These are phyloP conservation scores for Drosophila kokeensis DNA, from an alignment of 2,888 invertebrate species.

Conservation along the genomic window DNA sequence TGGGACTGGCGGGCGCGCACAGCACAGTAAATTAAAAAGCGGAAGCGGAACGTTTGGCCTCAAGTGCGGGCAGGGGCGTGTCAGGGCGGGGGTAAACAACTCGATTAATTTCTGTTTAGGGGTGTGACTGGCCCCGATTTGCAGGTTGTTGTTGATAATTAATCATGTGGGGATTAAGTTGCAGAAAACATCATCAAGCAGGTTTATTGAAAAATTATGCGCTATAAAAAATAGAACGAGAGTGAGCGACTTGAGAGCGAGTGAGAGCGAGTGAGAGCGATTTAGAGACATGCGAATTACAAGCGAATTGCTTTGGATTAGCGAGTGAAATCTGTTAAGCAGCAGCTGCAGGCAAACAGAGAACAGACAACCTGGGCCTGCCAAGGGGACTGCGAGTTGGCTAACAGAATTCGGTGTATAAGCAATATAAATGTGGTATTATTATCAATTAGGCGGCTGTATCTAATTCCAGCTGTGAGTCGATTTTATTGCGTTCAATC, in stretches of 20 bases:
- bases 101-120: slow-evolving; percentile 67
- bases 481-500: slow-evolving; percentile 66
- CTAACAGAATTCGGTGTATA: slow-evolving; percentile 44
- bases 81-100: slow-evolving; percentile 38
- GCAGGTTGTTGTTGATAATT: slow-evolving; percentile 77
- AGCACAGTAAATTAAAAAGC: slow-evolving; percentile 73
- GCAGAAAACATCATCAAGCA: slow-evolving; percentile 63
- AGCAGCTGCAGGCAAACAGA: slow-evolving; percentile 27
- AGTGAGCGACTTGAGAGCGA: neutral
- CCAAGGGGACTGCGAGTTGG: neutral
- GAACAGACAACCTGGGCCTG: neutral
- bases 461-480: slow-evolving; percentile 62
- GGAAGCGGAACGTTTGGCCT: slow-evolving; percentile 46
- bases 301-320: slow-evolving; percentile 42
- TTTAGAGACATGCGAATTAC: slow-evolving; percentile 12
- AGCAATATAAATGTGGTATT: slow-evolving; percentile 67
- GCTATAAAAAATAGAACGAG: slow-evolving; percentile 28
- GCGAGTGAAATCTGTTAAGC: slow-evolving; percentile 22
- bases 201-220: slow-evolving; percentile 74
- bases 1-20: slow-evolving; percentile 15
- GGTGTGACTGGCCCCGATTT: slow-evolving; percentile 33
- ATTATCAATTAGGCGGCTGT: slow-evolving; percentile 75
- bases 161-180: slow-evolving; percentile 77
- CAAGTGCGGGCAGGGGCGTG: slow-evolving; percentile 5
- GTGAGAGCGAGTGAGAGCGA: slow-evolving; percentile 3